Evolutionary conservation across 2,888 invertebrate species (phyloP).

Genomic region (Tenthredo mesomela): DNA sequence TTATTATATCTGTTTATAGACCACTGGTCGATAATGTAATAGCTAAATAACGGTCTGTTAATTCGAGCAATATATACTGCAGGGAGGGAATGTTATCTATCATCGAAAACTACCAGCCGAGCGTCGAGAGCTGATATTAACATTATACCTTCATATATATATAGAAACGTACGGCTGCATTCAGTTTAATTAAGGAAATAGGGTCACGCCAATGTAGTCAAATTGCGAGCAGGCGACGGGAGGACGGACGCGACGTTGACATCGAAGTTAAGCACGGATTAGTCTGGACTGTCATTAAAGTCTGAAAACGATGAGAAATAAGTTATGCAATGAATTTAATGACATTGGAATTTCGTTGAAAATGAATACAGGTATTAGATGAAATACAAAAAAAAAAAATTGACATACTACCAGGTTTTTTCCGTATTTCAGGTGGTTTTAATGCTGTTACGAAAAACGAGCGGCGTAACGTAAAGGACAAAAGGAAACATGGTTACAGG

Average conservation of each 20-base stretch:
- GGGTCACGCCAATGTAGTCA: background rate
- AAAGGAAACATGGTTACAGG: slow-evolving; percentile 5
- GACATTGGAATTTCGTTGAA: background rate
- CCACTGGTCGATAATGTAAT: background rate
- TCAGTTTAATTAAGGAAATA: slow-evolving; percentile 27
- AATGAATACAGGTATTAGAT: background rate
- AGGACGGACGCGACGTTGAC: background rate
- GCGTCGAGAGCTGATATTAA: slow-evolving; percentile 6
- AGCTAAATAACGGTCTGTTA: slow-evolving; percentile 7
- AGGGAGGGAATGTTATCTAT: slow-evolving; percentile 14
- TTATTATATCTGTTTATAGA: slow-evolving; percentile 12
- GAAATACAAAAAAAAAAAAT: background rate
- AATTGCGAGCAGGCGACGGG: background rate
- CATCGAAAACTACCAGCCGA: slow-evolving; percentile 34
- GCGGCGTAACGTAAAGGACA: background rate
- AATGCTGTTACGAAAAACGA: background rate
- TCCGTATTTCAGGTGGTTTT: slow-evolving; percentile 8
- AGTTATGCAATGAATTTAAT: background rate
- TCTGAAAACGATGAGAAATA: background rate
- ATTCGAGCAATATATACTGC: background rate
- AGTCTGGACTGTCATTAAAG: background rate
- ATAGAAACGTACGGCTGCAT: background rate
- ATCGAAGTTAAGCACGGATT: background rate
- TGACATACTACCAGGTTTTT: background rate
- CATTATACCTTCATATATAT: background rate